These are phyloP conservation scores for Megaceryle maxima DNA, from an alignment of 2,113 vertebrate genomes.

Conservation along the genomic window DNA sequence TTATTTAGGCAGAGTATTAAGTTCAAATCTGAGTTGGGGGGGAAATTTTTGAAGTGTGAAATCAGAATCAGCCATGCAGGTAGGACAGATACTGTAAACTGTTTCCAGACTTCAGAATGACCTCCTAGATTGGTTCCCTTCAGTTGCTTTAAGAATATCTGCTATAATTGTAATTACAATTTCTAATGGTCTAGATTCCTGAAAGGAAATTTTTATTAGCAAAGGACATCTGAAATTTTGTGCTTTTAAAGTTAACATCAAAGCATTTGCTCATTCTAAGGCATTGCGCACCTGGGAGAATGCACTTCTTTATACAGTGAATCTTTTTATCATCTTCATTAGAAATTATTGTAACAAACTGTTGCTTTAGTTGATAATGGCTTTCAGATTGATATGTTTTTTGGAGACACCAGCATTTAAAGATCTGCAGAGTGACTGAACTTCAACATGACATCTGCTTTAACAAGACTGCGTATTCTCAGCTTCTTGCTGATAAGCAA, in stretches of 20 bases:
- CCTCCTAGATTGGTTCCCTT: not conserved
- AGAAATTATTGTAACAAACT: not conserved
- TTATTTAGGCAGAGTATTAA: not conserved
- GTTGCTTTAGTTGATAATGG: not conserved
- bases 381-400: not conserved
- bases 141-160: not conserved
- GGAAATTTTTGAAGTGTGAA: not conserved
- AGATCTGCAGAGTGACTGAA: not conserved
- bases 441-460: not conserved
- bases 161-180: not conserved
- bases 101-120: not conserved
- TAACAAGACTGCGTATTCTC: not conserved
- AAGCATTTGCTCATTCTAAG: no score
- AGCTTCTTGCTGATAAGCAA: not conserved
- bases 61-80: not conserved
- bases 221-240: not conserved
- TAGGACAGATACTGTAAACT: not conserved
- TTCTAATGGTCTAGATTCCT: not conserved
- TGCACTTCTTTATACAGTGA: not conserved
- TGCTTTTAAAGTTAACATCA: not conserved
- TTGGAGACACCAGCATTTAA: not conserved
- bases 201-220: not conserved
- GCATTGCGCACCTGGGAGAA: not conserved
- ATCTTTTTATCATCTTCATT: not conserved
- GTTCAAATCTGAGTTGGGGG: not conserved